These are phyloP conservation scores for Chelonoidis abingdonii DNA, from an alignment of 2,113 vertebrate genomes.

Conservation along the genomic window DNA sequence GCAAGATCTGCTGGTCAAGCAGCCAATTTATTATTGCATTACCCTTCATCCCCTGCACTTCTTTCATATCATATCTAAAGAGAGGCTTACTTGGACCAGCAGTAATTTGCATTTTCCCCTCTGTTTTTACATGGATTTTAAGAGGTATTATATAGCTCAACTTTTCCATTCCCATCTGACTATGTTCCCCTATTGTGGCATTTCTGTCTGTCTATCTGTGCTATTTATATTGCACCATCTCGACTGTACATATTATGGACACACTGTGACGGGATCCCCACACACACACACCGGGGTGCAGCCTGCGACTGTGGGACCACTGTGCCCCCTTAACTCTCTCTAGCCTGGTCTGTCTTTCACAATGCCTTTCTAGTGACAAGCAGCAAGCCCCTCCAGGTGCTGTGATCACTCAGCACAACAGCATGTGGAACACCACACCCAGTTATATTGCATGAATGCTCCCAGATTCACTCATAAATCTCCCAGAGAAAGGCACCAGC, in stretches of 20 bases:
- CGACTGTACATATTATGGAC: background rate
- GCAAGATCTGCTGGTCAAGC: background rate
- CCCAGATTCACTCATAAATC: too few species aligned
- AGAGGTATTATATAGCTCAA: background rate
- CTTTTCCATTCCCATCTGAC: background rate
- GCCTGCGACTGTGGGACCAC: too few species aligned
- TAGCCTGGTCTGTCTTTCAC: too few species aligned
- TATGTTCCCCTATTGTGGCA: background rate
- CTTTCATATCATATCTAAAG: background rate
- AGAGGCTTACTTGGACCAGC: background rate
- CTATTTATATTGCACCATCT: conserved; percentile 1
- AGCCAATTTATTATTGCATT: background rate
- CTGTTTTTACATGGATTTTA: background rate
- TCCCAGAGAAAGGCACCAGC: too few species aligned
- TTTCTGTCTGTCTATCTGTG: background rate
- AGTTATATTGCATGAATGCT: too few species aligned
- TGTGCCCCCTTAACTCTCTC: too few species aligned
- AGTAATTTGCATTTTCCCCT: background rate
- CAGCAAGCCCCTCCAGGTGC: too few species aligned
- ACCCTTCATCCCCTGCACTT: background rate
- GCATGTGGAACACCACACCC: too few species aligned
- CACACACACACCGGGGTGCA: too few species aligned
- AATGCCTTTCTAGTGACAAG: too few species aligned
- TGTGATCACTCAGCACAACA: too few species aligned
- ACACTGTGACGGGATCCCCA: too few species aligned